These are phyloP conservation scores for Dynastes hyllus DNA, from an alignment of 2,888 invertebrate species.

Conservation along the genomic window DNA sequence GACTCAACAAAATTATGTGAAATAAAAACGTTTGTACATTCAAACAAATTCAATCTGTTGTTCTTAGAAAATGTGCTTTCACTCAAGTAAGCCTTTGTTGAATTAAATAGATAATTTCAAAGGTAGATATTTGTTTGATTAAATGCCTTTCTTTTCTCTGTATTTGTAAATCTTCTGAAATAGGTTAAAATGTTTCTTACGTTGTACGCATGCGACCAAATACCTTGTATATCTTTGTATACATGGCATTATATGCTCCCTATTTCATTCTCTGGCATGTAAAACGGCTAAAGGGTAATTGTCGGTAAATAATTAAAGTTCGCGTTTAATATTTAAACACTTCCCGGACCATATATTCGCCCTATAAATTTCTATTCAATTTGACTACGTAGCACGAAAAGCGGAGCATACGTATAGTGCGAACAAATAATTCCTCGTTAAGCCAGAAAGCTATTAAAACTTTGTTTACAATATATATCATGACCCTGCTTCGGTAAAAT, in stretches of 20 bases:
- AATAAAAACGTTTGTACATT: no score
- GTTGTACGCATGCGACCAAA: no score
- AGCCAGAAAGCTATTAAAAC: slow-evolving; percentile 38
- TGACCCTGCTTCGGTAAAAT: slow-evolving; percentile 32
- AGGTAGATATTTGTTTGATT: no score
- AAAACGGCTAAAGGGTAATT: neutral
- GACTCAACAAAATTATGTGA: no score
- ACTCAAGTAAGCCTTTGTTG: no score
- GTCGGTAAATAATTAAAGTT: slow-evolving; percentile 25
- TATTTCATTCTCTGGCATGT: neutral
- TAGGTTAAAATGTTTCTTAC: no score
- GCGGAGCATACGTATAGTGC: neutral
- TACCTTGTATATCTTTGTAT: no score
- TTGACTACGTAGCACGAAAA: neutral
- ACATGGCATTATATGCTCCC: neutral
- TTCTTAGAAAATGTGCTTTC: no score
- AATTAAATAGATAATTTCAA: no score
- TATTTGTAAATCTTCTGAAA: no score
- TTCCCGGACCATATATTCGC: neutral
- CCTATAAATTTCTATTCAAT: slow-evolving; percentile 24
- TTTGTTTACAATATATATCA: slow-evolving; percentile 39
- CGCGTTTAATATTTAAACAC: slow-evolving; percentile 19
- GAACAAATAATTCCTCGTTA: slow-evolving; percentile 36
- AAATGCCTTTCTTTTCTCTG: no score
- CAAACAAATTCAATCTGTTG: no score